A percentile compares a stretch with the other conserved stretches of the same genome.
Conservation (phyloP, 2,113 vertebrate genomes). For the Panthera tigris region DNA sequence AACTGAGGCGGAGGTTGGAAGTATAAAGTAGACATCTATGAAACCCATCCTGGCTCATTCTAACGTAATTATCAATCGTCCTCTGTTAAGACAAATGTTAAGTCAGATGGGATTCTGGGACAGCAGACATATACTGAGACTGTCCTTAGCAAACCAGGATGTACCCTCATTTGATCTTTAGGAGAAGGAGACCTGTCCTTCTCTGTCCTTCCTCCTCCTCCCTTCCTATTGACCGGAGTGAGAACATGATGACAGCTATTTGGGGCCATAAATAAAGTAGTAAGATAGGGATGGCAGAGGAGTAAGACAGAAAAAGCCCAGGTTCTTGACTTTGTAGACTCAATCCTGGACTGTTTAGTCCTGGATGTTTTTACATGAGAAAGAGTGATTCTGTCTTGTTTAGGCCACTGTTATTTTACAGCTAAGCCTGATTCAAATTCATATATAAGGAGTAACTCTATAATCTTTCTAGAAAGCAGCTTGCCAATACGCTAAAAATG, state of each 20-base stretch:
- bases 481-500: not conserved
- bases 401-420: not conserved
- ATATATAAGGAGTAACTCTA: not conserved
- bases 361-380: not conserved
- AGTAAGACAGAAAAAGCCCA: not conserved
- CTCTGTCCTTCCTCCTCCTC: not conserved
- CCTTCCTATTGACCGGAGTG: not conserved
- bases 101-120: not conserved
- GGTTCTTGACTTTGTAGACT: not conserved
- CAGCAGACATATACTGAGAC: not conserved
- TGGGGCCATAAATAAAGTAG: not conserved
- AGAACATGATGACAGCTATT: not conserved
- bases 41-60: not conserved
- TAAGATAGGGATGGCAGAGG: not conserved
- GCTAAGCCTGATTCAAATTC: not conserved
- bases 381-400: not conserved
- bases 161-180: not conserved
- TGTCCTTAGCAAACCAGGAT: not conserved
- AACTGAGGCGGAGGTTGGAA: not conserved
- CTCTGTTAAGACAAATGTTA: slow-evolving; percentile 3
- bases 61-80: not conserved
- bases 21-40: not conserved
- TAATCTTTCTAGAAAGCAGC: not conserved
- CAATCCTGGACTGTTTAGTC: not conserved
- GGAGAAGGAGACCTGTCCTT: not conserved